These are phyloP conservation scores for Pangasius macronema DNA, from an alignment of 2,797 vertebrate species.

Conservation along the genomic window DNA sequence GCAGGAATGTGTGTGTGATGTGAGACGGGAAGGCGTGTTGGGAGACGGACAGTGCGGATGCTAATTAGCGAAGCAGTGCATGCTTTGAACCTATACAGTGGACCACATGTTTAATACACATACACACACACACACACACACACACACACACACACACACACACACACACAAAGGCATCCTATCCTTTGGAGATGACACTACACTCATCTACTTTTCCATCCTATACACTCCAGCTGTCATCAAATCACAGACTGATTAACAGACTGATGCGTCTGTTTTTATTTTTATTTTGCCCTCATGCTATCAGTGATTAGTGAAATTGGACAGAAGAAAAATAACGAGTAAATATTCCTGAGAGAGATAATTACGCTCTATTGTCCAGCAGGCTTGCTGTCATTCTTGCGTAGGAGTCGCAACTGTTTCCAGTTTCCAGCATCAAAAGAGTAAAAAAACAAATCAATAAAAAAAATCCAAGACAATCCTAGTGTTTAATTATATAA, in stretches of 20 bases:
- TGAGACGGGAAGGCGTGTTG: conserved; percentile 48
- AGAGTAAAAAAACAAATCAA: neutral
- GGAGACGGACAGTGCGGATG: conserved; percentile 50
- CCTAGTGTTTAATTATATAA: too few relatives aligned
- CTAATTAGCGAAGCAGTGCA: conserved; percentile 52
- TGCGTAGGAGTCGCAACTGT: neutral
- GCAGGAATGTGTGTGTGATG: neutral
- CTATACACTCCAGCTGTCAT: neutral
- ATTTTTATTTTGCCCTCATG: neutral
- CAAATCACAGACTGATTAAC: neutral
- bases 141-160: neutral
- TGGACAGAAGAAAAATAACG: neutral
- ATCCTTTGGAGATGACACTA: conserved; percentile 41
- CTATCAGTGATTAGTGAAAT: neutral
- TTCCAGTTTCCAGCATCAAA: neutral
- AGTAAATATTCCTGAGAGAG: conserved; percentile 7
- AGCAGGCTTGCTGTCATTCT: neutral
- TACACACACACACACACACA: conserved; percentile 17
- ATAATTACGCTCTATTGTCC: neutral
- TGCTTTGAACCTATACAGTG: conserved; percentile 52
- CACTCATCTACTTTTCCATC: conserved; percentile 4
- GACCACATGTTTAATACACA: conserved; percentile 57
- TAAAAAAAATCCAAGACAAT: neutral
- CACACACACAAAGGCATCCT: too few relatives aligned
- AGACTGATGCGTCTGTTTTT: neutral